Evolutionary conservation across 2,888 invertebrate species (phyloP).

Genomic region (Oligia strigilis): DNA sequence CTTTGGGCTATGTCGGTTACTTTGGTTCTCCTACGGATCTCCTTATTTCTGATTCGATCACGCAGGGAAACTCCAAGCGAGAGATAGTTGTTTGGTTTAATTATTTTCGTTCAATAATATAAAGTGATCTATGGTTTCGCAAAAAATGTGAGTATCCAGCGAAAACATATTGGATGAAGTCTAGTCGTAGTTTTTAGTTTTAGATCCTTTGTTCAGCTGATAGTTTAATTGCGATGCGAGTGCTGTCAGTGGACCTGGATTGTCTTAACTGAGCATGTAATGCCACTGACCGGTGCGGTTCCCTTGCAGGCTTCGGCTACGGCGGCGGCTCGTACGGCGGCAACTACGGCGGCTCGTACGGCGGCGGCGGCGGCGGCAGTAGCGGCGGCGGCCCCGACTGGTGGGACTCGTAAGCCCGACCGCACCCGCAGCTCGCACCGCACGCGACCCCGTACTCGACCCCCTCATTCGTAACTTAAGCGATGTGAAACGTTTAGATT

Average conservation of each 20-base stretch:
- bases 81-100: neutral
- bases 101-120: neutral
- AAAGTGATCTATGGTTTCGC: neutral
- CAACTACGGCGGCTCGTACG: slow-evolving; percentile 87
- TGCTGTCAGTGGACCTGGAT: neutral
- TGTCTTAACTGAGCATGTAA: neutral
- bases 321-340: slow-evolving; percentile 86
- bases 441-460: slow-evolving; percentile 63
- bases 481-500: slow-evolving; percentile 73
- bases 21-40: too few species aligned
- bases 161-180: neutral
- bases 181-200: neutral
- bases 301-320: slow-evolving; percentile 81
- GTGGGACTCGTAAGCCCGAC: slow-evolving; percentile 85
- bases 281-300: neutral
- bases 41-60: too few species aligned
- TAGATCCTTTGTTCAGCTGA: neutral
- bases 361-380: slow-evolving; percentile 87
- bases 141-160: neutral
- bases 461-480: slow-evolving; percentile 70
- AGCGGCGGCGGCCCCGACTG: slow-evolving; percentile 87
- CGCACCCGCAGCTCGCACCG: slow-evolving; percentile 66
- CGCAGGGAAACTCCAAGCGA: too few species aligned
- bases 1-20: too few species aligned
- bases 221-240: neutral